A percentile compares a stretch with the other conserved stretches of the same genome.
These are phyloP conservation scores for Helleia helle DNA, from an alignment of 2,888 invertebrate species.

Conservation along the genomic window DNA sequence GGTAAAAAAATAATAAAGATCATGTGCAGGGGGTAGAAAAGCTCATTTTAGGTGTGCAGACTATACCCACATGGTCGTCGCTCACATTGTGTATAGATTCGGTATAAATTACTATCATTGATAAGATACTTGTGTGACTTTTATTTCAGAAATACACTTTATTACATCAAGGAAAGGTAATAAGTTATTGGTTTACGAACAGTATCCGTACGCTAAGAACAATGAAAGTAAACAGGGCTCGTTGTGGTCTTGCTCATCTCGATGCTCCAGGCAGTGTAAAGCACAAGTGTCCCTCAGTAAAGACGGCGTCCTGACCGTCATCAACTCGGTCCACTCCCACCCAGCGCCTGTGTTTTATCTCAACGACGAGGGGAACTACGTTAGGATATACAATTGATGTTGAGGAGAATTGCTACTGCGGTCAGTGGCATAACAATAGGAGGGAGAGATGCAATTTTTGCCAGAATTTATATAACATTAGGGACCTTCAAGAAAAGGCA, in stretches of 20 bases:
- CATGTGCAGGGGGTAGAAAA: too few relatives aligned
- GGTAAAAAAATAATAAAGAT: too few relatives aligned
- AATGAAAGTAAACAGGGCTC: constrained; percentile 35
- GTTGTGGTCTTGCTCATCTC: constrained; percentile 52
- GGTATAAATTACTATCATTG: too few relatives aligned
- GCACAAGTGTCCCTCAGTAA: constrained; percentile 42
- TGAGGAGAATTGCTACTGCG: too few relatives aligned
- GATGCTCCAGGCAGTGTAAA: constrained; percentile 47
- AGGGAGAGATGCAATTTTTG: too few relatives aligned
- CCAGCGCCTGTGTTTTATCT: constrained; percentile 48
- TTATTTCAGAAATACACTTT: constrained; percentile 50
- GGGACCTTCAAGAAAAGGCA: too few relatives aligned
- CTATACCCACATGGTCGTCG: too few relatives aligned
- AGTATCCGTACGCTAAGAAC: constrained; percentile 47
- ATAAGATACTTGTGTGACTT: neutral
- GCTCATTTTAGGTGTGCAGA: too few relatives aligned
- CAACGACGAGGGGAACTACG: constrained; percentile 40
- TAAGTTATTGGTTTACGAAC: constrained; percentile 42
- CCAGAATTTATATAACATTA: too few relatives aligned
- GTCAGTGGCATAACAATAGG: too few relatives aligned
- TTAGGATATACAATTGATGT: constrained; percentile 25
- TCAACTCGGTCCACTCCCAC: constrained; percentile 40
- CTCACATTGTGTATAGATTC: too few relatives aligned
- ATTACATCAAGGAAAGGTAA: constrained; percentile 51
- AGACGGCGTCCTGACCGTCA: constrained; percentile 32